phyloP scores from a whole-genome alignment of 2,888 invertebrate genomes.

The Zaprionus bogoriensis region DNA sequence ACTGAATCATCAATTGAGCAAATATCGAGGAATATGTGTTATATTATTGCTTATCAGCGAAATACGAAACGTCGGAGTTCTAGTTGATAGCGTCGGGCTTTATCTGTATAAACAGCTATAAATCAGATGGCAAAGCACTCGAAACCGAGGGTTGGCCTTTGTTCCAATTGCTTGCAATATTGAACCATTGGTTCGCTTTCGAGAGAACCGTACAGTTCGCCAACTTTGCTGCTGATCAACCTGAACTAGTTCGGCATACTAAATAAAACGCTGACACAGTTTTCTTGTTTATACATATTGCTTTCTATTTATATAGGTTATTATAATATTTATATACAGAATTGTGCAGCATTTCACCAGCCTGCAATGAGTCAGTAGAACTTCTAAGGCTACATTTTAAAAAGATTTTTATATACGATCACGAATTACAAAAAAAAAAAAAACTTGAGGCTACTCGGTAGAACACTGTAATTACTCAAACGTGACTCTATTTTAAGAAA shows the following conservation, averaged over 20 bases:
- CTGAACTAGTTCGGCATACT: not conserved
- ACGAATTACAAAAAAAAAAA: too few relatives aligned
- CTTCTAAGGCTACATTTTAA: too few relatives aligned
- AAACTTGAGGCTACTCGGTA: too few relatives aligned
- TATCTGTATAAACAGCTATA: conserved; percentile 39
- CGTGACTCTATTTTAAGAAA: too few relatives aligned
- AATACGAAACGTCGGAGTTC: conserved; percentile 3
- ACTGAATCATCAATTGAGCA: not conserved
- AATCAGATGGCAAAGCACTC: conserved; percentile 33
- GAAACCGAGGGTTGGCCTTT: not conserved
- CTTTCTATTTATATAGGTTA: not conserved
- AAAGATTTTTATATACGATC: too few relatives aligned
- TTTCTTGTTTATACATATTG: not conserved
- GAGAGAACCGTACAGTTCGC: not conserved
- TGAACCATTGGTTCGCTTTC: conserved; percentile 4
- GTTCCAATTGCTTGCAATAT: not conserved
- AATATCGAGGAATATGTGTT: conserved; percentile 15
- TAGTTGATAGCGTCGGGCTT: conserved; percentile 42
- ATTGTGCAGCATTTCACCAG: not conserved
- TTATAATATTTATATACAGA: not conserved
- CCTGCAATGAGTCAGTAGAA: not conserved
- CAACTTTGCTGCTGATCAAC: not conserved
- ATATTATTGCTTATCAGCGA: conserved; percentile 49
- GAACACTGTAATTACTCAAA: too few relatives aligned
- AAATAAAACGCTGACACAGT: not conserved